Conservation (phyloP, 2,113 vertebrate species). For the Drymodes brunneopygia region DNA sequence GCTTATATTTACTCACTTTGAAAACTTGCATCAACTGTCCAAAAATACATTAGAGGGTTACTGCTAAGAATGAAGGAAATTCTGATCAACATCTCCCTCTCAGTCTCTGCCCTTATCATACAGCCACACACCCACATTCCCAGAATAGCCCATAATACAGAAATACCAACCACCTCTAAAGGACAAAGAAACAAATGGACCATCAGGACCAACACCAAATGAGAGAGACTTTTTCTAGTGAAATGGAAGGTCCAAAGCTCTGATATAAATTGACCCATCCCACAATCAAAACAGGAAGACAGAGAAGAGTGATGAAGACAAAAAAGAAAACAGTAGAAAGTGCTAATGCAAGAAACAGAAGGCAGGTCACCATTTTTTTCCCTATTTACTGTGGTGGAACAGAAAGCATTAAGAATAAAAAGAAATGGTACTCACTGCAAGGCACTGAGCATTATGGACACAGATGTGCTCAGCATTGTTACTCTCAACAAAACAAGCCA, state of each 20-base stretch:
- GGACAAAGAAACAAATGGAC: background rate
- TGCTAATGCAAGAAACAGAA: background rate
- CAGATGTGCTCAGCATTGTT: background rate
- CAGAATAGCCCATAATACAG: background rate
- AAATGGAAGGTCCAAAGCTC: background rate
- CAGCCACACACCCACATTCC: rapidly evolving
- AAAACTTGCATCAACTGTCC: background rate
- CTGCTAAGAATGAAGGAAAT: background rate
- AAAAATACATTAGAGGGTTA: background rate
- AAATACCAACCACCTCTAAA: background rate
- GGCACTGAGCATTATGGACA: background rate
- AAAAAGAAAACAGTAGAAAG: background rate
- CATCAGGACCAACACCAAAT: background rate
- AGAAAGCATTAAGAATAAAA: background rate
- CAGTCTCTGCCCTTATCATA: background rate
- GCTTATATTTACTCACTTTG: background rate
- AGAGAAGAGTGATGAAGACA: background rate
- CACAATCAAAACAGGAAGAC: background rate
- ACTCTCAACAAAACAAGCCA: background rate
- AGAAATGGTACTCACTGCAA: background rate
- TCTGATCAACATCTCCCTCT: background rate
- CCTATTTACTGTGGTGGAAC: background rate
- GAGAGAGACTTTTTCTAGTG: background rate
- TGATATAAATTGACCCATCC: background rate
- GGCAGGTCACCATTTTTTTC: background rate